A percentile compares a stretch with the other conserved stretches of the same genome.
Conservation (phyloP, 2,888 invertebrate species). For the Tipula helvola region DNA sequence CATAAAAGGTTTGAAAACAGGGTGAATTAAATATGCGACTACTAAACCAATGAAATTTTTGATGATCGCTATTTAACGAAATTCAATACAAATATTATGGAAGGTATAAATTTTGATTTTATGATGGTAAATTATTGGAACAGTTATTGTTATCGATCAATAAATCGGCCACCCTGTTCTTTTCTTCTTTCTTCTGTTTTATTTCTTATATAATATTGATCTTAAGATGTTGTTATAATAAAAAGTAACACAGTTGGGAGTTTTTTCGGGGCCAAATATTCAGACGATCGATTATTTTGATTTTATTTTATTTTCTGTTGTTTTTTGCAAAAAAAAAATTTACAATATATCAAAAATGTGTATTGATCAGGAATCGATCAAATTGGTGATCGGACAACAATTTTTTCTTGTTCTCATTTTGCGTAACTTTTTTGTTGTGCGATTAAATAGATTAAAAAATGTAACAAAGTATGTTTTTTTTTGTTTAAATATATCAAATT, state of each 20-base stretch:
- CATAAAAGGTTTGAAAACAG: neutral
- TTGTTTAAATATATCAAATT: neutral
- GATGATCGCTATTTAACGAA: neutral
- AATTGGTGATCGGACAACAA: slow-evolving; percentile 4
- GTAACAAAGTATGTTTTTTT: neutral
- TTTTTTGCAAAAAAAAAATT: neutral
- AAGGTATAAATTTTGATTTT: neutral
- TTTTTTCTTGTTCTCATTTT: neutral
- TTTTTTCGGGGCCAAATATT: slow-evolving; percentile 8
- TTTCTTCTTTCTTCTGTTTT: neutral
- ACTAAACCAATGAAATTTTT: neutral
- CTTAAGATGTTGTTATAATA: neutral
- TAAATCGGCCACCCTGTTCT: neutral
- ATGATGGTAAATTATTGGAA: neutral
- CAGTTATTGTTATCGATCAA: neutral
- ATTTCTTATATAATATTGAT: slow-evolving; percentile 5
- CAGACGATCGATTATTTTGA: slow-evolving; percentile 11
- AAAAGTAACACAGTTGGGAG: slow-evolving; percentile 10
- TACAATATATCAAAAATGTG: neutral
- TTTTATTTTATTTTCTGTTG: neutral
- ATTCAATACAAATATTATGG: neutral
- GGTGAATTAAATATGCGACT: neutral
- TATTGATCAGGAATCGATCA: slow-evolving; percentile 9
- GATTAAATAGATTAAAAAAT: slow-evolving; percentile 4
- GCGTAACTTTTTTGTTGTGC: neutral